These are phyloP conservation scores for Arbacia lixula DNA, from an alignment of 53 echinoderm and acorn worm genomes.

Conservation along the genomic window DNA sequence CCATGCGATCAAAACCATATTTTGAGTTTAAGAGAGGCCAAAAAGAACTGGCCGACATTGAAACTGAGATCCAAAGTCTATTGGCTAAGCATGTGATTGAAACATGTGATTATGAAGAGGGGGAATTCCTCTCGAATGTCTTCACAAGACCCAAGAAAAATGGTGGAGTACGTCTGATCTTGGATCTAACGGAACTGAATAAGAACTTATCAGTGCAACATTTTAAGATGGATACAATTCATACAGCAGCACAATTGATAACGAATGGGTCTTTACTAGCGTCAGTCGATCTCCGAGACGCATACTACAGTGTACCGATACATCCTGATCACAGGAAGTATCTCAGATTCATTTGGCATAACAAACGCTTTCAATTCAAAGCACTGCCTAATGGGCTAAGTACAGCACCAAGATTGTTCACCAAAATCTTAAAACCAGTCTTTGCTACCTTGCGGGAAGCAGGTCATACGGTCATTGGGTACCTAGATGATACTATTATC, in stretches of 20 bases:
- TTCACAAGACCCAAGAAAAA: slow-evolving; percentile 73
- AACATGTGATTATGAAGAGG: slow-evolving; percentile 6
- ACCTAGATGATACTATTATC: slow-evolving; percentile 58
- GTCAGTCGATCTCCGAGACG: slow-evolving; percentile 74
- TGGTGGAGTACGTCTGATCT: slow-evolving; percentile 50
- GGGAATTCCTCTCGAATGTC: slow-evolving; percentile 68
- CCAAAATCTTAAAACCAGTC: slow-evolving; percentile 56
- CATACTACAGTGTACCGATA: slow-evolving; percentile 73
- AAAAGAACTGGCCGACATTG: too few relatives aligned
- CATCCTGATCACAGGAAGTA: slow-evolving; percentile 50
- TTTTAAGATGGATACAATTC: slow-evolving; percentile 73
- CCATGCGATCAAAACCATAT: too few relatives aligned
- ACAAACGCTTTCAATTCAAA: slow-evolving; percentile 45
- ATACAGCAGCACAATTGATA: slow-evolving; percentile 49
- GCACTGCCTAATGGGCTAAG: slow-evolving; percentile 64
- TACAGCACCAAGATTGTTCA: slow-evolving; percentile 68
- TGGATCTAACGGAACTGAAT: slow-evolving; percentile 61
- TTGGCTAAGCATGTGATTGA: slow-evolving; percentile 47
- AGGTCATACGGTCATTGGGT: slow-evolving; percentile 42
- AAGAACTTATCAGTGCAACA: slow-evolving; percentile 48
- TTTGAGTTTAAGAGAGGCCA: too few relatives aligned
- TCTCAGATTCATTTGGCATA: slow-evolving; percentile 63
- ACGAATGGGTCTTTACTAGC: slow-evolving; percentile 45
- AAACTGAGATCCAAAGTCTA: slow-evolving; percentile 51
- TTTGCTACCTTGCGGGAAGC: slow-evolving; percentile 16